Evolutionary conservation across 2,888 invertebrate genomes (phyloP).

Genomic region (Mimachlamys varia): DNA sequence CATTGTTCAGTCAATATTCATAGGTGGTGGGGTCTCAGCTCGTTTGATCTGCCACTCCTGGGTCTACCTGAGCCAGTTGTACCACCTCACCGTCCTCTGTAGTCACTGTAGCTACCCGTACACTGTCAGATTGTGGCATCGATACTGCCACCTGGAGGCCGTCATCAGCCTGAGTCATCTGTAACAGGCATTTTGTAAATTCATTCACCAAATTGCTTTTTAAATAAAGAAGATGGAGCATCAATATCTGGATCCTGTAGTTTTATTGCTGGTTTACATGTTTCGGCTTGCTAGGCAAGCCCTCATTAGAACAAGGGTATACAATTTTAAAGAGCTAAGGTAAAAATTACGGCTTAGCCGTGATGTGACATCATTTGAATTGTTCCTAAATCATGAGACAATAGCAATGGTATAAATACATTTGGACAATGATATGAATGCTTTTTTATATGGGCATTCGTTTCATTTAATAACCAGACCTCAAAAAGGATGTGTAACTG

Average conservation of each 20-base stretch:
- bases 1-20: neutral
- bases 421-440: no score
- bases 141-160: slow-evolving; percentile 64
- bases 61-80: slow-evolving; percentile 66
- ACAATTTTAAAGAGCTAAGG: no score
- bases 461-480: neutral
- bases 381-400: no score
- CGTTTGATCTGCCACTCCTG: neutral
- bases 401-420: no score
- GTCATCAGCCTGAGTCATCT: slow-evolving; percentile 57
- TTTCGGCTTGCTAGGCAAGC: no score
- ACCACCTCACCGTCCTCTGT: slow-evolving; percentile 71
- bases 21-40: neutral
- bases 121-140: slow-evolving; percentile 54
- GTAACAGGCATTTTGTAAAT: slow-evolving; percentile 46
- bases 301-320: no score
- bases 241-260: no score
- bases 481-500: no score
- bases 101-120: slow-evolving; percentile 67
- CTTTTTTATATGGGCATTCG: slow-evolving; percentile 4
- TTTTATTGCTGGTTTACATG: no score
- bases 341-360: no score
- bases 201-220: neutral
- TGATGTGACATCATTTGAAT: no score
- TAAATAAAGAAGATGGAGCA: no score